Percentiles rank a stretch among this genome's conserved stretches.
phyloP scores from a whole-genome alignment of 2,113 vertebrate species.

The Epinephelus fuscoguttatus region DNA sequence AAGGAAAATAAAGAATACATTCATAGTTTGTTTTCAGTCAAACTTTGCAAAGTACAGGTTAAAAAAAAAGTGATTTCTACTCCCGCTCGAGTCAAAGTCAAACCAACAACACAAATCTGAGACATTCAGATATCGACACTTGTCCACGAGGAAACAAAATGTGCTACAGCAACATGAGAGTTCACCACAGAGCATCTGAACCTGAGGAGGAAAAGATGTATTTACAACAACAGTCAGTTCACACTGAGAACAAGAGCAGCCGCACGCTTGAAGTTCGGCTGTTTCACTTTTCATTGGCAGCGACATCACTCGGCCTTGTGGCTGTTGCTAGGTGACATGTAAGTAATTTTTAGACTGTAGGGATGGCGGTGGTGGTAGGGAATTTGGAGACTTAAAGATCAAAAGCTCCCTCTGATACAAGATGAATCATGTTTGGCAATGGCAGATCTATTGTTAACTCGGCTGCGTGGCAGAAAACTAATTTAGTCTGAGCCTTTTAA shows the following conservation, averaged over 20 bases:
- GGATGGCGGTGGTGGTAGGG: not conserved
- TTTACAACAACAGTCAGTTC: conserved; percentile 18
- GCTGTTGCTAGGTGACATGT: conserved; percentile 41
- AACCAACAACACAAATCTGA: not conserved
- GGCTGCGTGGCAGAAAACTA: not conserved
- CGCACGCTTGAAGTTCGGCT: not conserved
- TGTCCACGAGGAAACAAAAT: not conserved
- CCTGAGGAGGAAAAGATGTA: conserved; percentile 19
- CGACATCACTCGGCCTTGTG: not conserved
- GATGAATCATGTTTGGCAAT: conserved; percentile 31
- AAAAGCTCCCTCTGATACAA: conserved; percentile 2
- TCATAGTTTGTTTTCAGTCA: not conserved
- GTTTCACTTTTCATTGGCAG: conserved; percentile 17
- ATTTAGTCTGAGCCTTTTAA: not conserved
- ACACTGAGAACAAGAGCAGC: not conserved
- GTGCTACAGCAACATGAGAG: conserved; percentile 13
- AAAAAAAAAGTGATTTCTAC: not conserved
- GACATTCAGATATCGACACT: not conserved
- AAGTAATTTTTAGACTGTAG: conserved; percentile 34
- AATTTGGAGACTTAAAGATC: conserved; percentile 10
- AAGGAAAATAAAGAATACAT: not conserved
- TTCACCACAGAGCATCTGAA: not conserved
- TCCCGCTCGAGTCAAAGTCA: not conserved
- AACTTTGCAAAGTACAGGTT: not conserved
- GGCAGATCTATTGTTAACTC: not conserved